Conservation (phyloP, 2,113 vertebrate species). For the Anseranas semipalmata region DNA sequence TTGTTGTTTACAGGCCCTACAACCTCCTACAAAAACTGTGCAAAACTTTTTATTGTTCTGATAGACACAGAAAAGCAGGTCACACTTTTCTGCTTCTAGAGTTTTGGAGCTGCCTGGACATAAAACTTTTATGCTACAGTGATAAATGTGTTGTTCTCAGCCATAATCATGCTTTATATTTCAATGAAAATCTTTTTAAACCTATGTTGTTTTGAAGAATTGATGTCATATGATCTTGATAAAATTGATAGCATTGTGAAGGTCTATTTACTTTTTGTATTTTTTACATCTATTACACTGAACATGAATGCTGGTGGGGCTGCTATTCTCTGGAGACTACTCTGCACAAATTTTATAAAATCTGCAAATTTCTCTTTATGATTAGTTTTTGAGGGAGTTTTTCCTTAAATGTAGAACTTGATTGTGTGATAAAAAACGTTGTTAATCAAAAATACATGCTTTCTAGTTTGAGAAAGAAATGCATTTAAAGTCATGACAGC, state of each 20-base stretch:
- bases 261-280: neutral
- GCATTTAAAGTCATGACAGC: neutral
- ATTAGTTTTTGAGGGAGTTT: neutral
- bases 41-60: neutral
- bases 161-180: neutral
- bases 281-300: neutral
- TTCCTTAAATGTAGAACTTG: neutral
- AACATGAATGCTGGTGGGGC: neutral
- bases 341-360: neutral
- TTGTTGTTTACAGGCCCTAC: neutral
- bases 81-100: neutral
- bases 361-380: neutral
- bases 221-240: neutral
- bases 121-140: neutral
- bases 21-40: neutral
- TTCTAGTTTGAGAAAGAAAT: neutral
- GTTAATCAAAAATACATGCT: neutral
- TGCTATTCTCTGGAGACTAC: neutral
- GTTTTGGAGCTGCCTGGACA: neutral
- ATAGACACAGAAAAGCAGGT: neutral
- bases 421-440: neutral
- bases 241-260: neutral
- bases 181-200: neutral
- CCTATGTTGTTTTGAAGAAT: neutral
- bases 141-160: neutral